A percentile compares a stretch with the other conserved stretches of the same genome.
These are phyloP conservation scores for Pimephales promelas DNA, from an alignment of 2,113 vertebrate genomes.

Conservation along the genomic window DNA sequence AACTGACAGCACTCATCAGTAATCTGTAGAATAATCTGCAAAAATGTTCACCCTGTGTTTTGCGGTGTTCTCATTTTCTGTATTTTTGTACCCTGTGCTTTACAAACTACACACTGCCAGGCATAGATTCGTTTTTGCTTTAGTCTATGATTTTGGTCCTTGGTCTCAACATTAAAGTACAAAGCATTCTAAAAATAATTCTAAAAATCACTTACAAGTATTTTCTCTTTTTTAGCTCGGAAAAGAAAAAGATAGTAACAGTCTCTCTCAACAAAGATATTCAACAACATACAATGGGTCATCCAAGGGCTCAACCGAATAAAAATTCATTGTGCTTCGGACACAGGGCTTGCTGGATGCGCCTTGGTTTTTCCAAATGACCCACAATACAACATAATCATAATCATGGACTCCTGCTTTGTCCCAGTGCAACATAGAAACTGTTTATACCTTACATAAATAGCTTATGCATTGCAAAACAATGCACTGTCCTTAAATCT, in stretches of 20 bases:
- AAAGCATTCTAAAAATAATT: conserved; percentile 81
- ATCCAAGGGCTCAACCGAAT: conserved; percentile 66
- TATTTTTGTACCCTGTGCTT: conserved; percentile 75
- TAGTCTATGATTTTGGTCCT: conserved; percentile 80
- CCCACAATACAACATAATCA: conserved; percentile 23
- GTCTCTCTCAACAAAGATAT: conserved; percentile 77
- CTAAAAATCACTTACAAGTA: conserved; percentile 78
- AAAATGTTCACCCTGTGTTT: conserved; percentile 71
- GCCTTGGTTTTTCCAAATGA: conserved; percentile 12
- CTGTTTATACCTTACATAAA: conserved; percentile 74
- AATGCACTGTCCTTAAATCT: conserved; percentile 70
- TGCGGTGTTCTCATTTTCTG: conserved; percentile 31
- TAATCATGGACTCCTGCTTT: not conserved
- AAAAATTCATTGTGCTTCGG: conserved; percentile 71
- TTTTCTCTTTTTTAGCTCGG: conserved; percentile 63
- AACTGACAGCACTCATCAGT: conserved; percentile 72
- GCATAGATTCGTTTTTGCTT: conserved; percentile 77
- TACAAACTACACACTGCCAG: conserved; percentile 71
- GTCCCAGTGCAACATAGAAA: conserved; percentile 41
- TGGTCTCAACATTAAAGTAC: conserved; percentile 77
- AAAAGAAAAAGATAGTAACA: conserved; percentile 74
- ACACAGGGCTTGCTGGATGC: conserved; percentile 17
- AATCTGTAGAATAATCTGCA: conserved; percentile 68
- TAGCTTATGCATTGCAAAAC: conserved; percentile 78
- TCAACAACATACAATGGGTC: conserved; percentile 65